Evolutionary conservation across 2,113 vertebrate species (phyloP), one percentile per base, ranked within the genome.

Genomic region (Sminthopsis crassicaudata): DNA sequence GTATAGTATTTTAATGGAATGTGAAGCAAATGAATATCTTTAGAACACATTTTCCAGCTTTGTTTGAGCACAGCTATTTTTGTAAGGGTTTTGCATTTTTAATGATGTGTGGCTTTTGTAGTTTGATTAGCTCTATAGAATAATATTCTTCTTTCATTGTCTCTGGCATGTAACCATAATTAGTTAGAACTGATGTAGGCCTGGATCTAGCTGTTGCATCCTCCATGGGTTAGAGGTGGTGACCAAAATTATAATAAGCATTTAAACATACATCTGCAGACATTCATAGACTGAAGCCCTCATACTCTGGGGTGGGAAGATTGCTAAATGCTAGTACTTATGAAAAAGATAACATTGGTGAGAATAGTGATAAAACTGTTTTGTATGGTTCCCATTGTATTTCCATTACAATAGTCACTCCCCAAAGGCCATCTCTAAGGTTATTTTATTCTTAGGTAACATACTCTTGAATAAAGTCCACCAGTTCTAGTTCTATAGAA

Each of bases 51-150:
- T 76, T 95, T 94, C 93, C 89, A 67, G 26, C 50, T 84, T 55
- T 94, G 76, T 84, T 96, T 96, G 93, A 94, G 89, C 94, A 96
- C 96, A 96, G 89, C 91, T 94, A 94, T 96, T 94, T 96, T 91
- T 94, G 89, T 97, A 42, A 96, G 96, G 92, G 96, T 96, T 95
- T 95, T 96, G 90, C 95, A 96, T 96, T 97, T 96, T 96, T 97
- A 96, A 97, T 96, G 91, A 90, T 92, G 95, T 53, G 42, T 97
- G 91, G 91, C 92, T 97, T 97, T 97, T 97, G 91, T 96, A 94
- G 96, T 97, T 97, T 95, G 92, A 96, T 98, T 92, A 97, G 91
- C 93, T 97, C 96, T 97, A 97, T 92, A 96, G 97, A 97, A 94
- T 96, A 96, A 95, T 97, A 96, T 96, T 67, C 91, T 97, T 94